Conservation (phyloP, 2,113 vertebrate genomes). For the Canis aureus region DNA sequence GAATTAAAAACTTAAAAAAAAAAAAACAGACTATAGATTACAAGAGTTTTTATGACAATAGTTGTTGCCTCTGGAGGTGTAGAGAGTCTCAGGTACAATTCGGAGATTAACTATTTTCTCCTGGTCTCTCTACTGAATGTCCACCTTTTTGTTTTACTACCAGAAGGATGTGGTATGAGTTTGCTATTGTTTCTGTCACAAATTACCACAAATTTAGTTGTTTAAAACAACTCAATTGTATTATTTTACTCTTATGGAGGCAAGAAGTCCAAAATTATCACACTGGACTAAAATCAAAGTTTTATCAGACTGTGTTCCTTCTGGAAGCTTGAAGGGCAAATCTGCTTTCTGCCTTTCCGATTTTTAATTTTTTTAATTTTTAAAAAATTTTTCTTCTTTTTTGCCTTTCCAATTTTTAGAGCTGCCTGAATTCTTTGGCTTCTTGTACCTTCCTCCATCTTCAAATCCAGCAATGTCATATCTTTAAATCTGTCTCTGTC, state of each 20-base stretch:
- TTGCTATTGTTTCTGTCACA: neutral
- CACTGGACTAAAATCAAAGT: neutral
- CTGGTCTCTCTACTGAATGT: neutral
- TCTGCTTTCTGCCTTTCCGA: neutral
- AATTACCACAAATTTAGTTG: neutral
- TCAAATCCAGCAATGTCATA: neutral
- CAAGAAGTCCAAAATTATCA: neutral
- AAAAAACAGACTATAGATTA: neutral
- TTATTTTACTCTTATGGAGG: neutral
- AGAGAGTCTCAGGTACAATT: neutral
- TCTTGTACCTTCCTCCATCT: neutral
- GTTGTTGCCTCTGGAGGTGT: neutral
- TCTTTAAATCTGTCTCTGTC: neutral
- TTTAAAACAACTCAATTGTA: neutral
- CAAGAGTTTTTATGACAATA: neutral
- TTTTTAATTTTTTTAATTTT: neutral
- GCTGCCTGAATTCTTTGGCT: neutral
- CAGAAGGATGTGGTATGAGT: neutral
- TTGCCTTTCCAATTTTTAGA: neutral
- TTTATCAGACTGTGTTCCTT: neutral
- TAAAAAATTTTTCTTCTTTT: neutral
- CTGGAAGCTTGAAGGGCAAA: neutral
- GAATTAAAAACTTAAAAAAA: too few relatives aligned
- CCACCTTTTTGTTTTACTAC: neutral
- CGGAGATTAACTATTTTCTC: neutral